Evolutionary conservation across 37 sponge, comb jelly and placozoan species (phyloP).

Genomic region (Haliclona indistincta): DNA sequence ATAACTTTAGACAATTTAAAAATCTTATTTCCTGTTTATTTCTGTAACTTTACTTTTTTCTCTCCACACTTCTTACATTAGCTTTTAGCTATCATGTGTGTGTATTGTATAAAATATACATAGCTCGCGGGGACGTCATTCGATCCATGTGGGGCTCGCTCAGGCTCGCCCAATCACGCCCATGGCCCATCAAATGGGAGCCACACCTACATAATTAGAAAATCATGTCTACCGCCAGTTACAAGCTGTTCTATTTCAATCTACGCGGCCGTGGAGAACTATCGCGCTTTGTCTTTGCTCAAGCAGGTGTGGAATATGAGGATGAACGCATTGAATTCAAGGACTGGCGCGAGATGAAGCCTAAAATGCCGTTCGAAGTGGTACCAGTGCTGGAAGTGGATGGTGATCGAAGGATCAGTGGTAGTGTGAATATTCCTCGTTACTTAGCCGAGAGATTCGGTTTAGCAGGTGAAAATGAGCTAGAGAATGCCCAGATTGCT

Average conservation of each 20-base stretch:
- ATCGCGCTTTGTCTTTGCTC: constrained; percentile 40
- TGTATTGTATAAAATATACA: no score
- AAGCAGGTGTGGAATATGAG: constrained; percentile 49
- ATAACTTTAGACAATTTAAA: no score
- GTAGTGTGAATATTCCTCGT: constrained; percentile 38
- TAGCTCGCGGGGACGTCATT: no score
- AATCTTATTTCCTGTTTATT: no score
- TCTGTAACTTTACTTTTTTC: no score
- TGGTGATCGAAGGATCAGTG: constrained; percentile 45
- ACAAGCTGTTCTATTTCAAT: constrained; percentile 55
- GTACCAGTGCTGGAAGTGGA: constrained; percentile 66
- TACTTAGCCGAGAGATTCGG: constrained; percentile 57
- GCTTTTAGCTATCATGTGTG: no score
- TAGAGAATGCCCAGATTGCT: constrained; percentile 37
- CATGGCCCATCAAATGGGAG: no score
- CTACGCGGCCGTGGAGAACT: constrained; percentile 33
- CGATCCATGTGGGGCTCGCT: no score
- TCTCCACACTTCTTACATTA: no score
- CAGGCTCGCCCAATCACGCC: no score
- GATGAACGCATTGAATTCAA: constrained; percentile 26
- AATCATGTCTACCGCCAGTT: constrained; percentile 54
- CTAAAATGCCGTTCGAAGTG: constrained; percentile 46
- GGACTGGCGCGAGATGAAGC: constrained; percentile 49
- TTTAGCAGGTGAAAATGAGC: constrained; percentile 47
- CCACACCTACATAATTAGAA: no score